Conservation (phyloP, 92 coral and sea anemone genomes). For the Meandrina meandrites region DNA sequence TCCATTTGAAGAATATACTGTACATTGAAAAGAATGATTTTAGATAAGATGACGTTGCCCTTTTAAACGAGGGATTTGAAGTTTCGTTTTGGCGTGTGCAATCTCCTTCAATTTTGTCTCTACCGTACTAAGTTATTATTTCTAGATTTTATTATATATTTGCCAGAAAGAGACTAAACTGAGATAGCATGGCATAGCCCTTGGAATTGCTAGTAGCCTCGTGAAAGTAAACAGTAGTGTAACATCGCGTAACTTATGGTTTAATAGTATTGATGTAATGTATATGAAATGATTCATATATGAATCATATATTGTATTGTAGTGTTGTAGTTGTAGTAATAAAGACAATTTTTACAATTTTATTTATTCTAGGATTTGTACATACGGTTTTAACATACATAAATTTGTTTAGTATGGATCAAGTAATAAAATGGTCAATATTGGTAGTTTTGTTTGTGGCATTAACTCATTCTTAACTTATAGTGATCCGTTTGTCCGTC, state of each 20-base stretch:
- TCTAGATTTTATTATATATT: background rate
- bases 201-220: no score
- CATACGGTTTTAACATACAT: conserved; percentile 21
- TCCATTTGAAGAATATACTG: background rate
- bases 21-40: background rate
- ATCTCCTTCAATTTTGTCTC: background rate
- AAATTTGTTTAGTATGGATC: conserved; percentile 8
- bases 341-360: background rate
- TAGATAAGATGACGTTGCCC: background rate
- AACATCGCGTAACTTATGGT: no score
- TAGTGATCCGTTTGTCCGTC: no score
- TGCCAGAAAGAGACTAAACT: no score
- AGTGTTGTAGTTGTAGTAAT: background rate
- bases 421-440: background rate
- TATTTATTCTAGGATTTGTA: conserved; percentile 15
- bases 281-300: no score
- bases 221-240: no score
- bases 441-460: no score
- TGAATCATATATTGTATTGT: no score
- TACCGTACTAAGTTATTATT: background rate
- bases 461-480: no score
- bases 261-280: no score
- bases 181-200: no score
- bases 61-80: background rate
- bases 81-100: background rate